Percentiles rank a stretch among this genome's conserved stretches.
Conservation (phyloP, 1,140 invertebrate genomes). For the Orchesella cincta region DNA sequence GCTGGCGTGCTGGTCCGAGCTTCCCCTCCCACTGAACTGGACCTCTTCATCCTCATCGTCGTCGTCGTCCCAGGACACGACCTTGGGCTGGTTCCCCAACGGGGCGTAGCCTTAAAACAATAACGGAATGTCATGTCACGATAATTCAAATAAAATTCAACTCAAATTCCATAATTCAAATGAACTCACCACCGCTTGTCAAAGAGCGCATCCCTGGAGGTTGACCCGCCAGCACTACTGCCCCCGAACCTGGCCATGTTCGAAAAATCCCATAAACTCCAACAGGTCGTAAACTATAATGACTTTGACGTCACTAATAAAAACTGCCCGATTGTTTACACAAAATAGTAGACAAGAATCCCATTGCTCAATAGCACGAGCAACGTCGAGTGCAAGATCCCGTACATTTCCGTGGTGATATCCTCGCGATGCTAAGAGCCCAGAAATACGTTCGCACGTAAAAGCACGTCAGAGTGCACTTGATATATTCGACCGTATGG, state of each 20-base stretch:
- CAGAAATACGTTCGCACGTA: no score
- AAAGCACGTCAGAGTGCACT: no score
- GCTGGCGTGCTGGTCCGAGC: slow-evolving; percentile 36
- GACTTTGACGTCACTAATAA: no score
- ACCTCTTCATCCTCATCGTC: slow-evolving; percentile 45
- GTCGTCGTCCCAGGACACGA: not conserved
- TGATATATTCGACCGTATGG: no score
- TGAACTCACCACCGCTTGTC: not conserved
- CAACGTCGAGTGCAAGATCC: no score
- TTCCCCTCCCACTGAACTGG: slow-evolving; percentile 60
- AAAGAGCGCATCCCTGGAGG: slow-evolving; percentile 3
- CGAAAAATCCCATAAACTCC: not conserved
- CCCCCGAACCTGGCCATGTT: not conserved
- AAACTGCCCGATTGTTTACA: no score
- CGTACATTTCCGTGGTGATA: no score
- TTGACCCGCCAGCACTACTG: not conserved
- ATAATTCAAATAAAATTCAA: not conserved
- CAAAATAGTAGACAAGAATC: no score
- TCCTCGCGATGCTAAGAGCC: no score
- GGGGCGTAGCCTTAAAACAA: not conserved
- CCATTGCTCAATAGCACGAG: no score
- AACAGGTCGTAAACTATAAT: not conserved
- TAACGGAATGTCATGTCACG: not conserved
- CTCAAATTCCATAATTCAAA: not conserved
- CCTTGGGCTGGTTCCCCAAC: not conserved